Base-by-base conservation (phyloP, 1,140 invertebrate species). In the Dendroctonus ponderosae region DNA sequence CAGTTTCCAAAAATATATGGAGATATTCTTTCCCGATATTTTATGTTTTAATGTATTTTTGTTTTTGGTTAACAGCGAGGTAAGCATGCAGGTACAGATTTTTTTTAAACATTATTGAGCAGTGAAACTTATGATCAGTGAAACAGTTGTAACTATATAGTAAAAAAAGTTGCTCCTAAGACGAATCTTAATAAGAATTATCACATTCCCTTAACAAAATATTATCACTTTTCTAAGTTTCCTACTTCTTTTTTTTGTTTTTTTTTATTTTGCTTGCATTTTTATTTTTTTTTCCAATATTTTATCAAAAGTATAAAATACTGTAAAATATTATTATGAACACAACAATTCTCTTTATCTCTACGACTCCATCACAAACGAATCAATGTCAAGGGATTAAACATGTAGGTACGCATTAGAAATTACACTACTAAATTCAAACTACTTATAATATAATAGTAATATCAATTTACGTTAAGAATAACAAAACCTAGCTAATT, bases 261-360 rank as follows among this genome's bases (percentile, higher is more conserved):
- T 70, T 73, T 66, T 57, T 66, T 65, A 70, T 71, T 71, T 72
- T 72, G 53, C 54, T 59, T 41, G 65, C 60, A 56, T 69, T 57
- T 75, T 70, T 70, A 68, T 62, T 63, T 73, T 70, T 72, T 44
- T 65, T 46, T 56, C 26, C 38, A 52, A 37, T 72, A 70, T 73
- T 73, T 73, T 78, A 78, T 78, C 73, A 78, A 78, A 78, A 77
- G 76, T 79, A 79, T 76, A 79, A 79, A 79, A 79, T 79, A 79
- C 76, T 78, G 76, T 77, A 76, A 76, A 77, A 75, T 37, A 56
- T 44, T 72, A 78, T 77, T 73, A 75, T 77, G 76, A 79, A 79
- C 77, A 79, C 77, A 79, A 78, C 76, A 78, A 78, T 79, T 78
- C 76, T 78, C 77, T 76, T 71, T 68, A 75, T 77, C 75, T 76